Evolutionary conservation across 2,797 vertebrate species (phyloP), one percentile per base, ranked within the genome.

Genomic region (Glossophaga mutica): DNA sequence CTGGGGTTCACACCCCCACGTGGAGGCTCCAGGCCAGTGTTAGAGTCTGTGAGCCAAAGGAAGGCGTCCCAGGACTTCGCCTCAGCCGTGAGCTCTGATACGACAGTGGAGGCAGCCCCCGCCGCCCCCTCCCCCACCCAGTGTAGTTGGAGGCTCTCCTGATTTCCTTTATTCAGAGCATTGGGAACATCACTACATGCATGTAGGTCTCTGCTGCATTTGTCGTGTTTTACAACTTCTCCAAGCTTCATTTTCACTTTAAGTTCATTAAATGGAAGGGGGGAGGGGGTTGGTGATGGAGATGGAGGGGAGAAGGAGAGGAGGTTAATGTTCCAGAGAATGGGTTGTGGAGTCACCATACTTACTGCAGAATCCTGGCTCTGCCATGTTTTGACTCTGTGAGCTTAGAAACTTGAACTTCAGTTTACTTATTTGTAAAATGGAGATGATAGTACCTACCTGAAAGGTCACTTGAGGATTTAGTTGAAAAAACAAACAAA

Each of bases 351-450:
- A 55, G 6, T 76, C 34, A 10, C 6, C 22, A 68, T 46, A 39
- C 74, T 42, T 62, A 3, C 9, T 48, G 34, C 48, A 59, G 76
- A 68, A 15, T 57, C 42, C 42, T 83, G 70, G 70, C n/a, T 24
- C 52, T n/a, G 46, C 32, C 44, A 0, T 12, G 6, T 67, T 70
- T 88, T 81, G 4, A 70, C 42, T 44, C 32, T 65, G 32, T 77
- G 70, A 71, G 76, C 57, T 94, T 81, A 62, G 37, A 55, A 71
- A 48, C 39, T 32, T 37, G 14, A 86, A 59, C 15, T 9, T 59
- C 22, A 12, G 21, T 55, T 94, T 95, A 29, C 32, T 85, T 96
- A 62, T 74, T 79, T 81, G 50, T 91, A 70, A 87, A 94, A 57
- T n/a, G 24, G 32, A 90, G 16, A 50, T 67, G n/a, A 59, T 42